phyloP scores from a whole-genome alignment of 1,140 invertebrate genomes.

The Drosophila ananassae region DNA sequence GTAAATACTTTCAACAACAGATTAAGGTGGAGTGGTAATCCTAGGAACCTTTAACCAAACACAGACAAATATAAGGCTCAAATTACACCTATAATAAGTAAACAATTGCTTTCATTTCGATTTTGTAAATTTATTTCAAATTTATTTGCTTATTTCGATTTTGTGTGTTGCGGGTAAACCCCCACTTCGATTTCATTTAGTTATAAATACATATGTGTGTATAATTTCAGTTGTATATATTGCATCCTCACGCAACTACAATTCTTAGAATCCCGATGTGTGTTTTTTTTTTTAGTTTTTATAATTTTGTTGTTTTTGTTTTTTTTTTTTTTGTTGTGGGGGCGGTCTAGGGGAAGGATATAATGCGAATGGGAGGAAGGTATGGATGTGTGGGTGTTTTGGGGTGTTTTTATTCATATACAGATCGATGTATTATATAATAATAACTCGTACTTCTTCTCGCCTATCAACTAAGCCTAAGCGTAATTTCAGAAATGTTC shows the following conservation, averaged over 20 bases:
- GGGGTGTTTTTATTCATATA: slow-evolving; percentile 40
- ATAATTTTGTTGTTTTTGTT: neutral
- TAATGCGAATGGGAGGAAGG: neutral
- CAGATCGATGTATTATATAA: slow-evolving; percentile 68
- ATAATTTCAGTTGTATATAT: slow-evolving; percentile 59
- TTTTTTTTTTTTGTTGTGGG: neutral
- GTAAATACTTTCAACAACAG: no score
- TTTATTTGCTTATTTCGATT: slow-evolving; percentile 52
- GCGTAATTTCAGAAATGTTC: slow-evolving; percentile 67
- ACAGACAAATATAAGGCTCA: no score
- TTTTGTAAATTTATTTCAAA: slow-evolving; percentile 54
- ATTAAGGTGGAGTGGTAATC: no score
- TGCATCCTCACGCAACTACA: slow-evolving; percentile 56
- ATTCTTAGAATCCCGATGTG: slow-evolving; percentile 57
- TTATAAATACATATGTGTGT: slow-evolving; percentile 35
- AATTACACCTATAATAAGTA: no score
- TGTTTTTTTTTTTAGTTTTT: slow-evolving; percentile 14
- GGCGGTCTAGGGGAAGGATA: neutral
- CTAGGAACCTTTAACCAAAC: no score
- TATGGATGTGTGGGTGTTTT: slow-evolving; percentile 5
- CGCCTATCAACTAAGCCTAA: slow-evolving; percentile 66
- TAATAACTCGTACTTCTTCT: slow-evolving; percentile 59
- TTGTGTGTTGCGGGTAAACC: slow-evolving; percentile 33
- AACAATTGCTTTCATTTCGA: neutral
- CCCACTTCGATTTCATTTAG: slow-evolving; percentile 40